phyloP scores from a whole-genome alignment of 1,140 invertebrate genomes.

The Bathynomus jamesi region DNA sequence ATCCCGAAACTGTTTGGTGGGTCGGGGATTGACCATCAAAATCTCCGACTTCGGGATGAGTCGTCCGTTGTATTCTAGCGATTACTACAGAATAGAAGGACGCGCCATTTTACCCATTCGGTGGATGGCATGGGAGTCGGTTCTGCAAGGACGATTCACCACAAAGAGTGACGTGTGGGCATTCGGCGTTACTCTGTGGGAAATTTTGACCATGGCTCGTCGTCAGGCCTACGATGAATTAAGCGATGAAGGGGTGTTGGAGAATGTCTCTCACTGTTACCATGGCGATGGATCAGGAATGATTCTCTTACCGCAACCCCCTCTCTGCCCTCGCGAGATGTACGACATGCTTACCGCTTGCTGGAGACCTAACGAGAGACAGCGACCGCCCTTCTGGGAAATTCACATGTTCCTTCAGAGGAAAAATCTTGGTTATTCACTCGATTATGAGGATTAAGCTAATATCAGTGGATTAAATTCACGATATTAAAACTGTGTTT shows the following conservation, averaged over 20 bases:
- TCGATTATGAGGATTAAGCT: background rate
- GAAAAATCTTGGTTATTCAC: constrained; percentile 16
- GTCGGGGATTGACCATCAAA: constrained; percentile 43
- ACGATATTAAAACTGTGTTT: no score
- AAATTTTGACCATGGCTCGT: constrained; percentile 73
- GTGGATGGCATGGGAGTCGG: constrained; percentile 38
- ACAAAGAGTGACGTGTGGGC: constrained; percentile 83
- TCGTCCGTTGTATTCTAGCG: constrained; percentile 55
- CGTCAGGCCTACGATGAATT: constrained; percentile 70
- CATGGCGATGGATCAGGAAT: constrained; percentile 54
- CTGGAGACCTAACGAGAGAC: constrained; percentile 15
- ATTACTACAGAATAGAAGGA: constrained; percentile 59
- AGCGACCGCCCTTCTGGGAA: constrained; percentile 21
- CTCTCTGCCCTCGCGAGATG: constrained; percentile 49
- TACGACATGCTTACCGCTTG: constrained; percentile 20
- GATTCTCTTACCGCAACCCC: constrained; percentile 48
- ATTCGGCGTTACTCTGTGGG: constrained; percentile 80
- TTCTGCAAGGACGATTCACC: constrained; percentile 63
- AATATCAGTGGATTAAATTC: no score
- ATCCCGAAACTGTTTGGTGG: constrained; percentile 52
- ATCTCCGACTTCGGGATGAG: constrained; percentile 52
- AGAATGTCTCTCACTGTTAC: constrained; percentile 64
- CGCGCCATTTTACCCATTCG: constrained; percentile 46
- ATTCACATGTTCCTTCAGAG: constrained; percentile 20
- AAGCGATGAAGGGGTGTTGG: constrained; percentile 67